phyloP scores from a whole-genome alignment of 2,113 vertebrate genomes.

The Nannobrachium achirus region DNA sequence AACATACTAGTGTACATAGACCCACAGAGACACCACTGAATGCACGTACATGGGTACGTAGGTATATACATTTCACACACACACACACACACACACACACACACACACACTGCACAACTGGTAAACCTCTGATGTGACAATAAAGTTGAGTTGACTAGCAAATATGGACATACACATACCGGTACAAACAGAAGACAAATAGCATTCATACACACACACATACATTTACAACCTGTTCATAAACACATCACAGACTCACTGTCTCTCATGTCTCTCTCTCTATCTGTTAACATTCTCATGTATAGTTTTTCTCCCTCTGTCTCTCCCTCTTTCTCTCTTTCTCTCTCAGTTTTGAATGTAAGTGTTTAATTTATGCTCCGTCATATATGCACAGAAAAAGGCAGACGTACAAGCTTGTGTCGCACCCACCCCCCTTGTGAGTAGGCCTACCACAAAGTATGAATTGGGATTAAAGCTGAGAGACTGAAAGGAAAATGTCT shows the following conservation, averaged over 20 bases:
- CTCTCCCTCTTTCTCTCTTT: not conserved
- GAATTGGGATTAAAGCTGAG: slow-evolving; percentile 2
- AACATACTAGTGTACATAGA: no score
- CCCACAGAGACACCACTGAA: no score
- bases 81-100: no score
- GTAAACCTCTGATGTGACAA: no score
- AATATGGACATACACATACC: slow-evolving; percentile 14
- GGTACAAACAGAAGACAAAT: not conserved
- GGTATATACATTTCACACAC: no score
- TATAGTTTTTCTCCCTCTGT: not conserved
- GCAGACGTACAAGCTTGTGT: no score
- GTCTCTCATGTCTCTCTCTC: not conserved
- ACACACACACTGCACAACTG: no score
- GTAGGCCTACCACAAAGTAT: no score
- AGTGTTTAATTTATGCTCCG: no score
- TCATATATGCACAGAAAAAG: no score
- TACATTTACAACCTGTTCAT: not conserved
- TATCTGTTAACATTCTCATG: not conserved
- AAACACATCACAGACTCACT: not conserved
- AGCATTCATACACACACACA: slow-evolving; percentile 9
- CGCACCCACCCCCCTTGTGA: slow-evolving; percentile 53
- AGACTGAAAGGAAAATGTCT: slow-evolving; percentile 32
- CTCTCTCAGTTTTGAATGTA: not conserved
- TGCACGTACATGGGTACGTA: no score
- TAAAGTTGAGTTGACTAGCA: slow-evolving; percentile 4